Base-by-base conservation (phyloP, 2,797 vertebrate genomes). In the Ptychobarbus kaznakovi region DNA sequence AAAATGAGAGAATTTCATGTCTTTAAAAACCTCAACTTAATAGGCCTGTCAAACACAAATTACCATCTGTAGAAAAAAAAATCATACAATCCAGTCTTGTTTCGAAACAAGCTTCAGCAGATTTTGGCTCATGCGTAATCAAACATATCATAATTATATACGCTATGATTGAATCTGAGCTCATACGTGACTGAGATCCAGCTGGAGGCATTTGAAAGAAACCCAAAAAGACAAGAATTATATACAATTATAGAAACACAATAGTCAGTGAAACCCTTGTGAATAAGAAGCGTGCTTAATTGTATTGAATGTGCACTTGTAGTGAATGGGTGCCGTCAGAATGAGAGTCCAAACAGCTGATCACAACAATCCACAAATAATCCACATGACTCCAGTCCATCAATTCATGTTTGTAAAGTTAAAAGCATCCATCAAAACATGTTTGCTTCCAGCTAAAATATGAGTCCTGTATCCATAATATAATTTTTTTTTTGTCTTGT, bases 101-200 rank as follows among this genome's bases (percentile, higher is more conserved):
- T 81, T 81, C 25, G 65, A 81, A 80, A 80, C 78, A 80, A 80
- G 78, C 79, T 53, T 53, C 25, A 65, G 70, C 46, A 42, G 46
- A 40, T 79, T 83, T 35, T 6, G 1, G 25, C 66, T 83, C 12
- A 83, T 28, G 75, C 18, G 20, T 68, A 83, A 83, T 83, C 56
- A 87, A 75, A 74, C 53, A 61, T 80, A 79, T 58, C 51, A 77
- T 69, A 84, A 73, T 83, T 87, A 68, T 53, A 46, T 44, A 44
- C 58, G 44, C 22, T 83, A 40, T 89, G 44, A 87, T 76, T 83
- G 35, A 51, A 68, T 83, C 51, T 76, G 53, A 35, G 51, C 73
- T 82, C 16, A 61, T 15, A 53, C 1, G 77, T 18, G 46, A 49
- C 25, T 4, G n/a, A 46, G 63, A 69, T 46, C 32, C 65, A 63